Conservation (phyloP, 1,140 invertebrate genomes). For the Oreohelix idahoensis region DNA sequence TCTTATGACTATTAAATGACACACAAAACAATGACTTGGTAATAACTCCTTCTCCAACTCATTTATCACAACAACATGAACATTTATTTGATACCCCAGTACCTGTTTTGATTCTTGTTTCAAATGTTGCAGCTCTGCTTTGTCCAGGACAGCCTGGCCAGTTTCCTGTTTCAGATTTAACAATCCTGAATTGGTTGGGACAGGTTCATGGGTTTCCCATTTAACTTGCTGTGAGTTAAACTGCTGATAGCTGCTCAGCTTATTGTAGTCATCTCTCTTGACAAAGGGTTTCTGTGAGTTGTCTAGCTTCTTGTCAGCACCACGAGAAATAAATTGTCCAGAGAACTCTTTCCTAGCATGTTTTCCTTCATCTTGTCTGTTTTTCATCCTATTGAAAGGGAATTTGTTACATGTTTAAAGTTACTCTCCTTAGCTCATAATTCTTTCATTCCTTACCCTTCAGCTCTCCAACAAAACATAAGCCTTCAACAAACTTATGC, state of each 20-base stretch:
- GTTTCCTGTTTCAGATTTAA: neutral
- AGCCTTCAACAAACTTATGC: too few species aligned
- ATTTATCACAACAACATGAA: too few species aligned
- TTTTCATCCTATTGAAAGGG: neutral
- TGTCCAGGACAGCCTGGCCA: neutral
- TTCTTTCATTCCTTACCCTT: too few species aligned
- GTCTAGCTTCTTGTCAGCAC: neutral
- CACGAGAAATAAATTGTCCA: conserved; percentile 12
- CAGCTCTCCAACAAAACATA: too few species aligned
- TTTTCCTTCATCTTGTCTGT: conserved; percentile 24
- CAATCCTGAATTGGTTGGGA: neutral
- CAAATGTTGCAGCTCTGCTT: neutral
- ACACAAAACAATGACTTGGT: too few species aligned
- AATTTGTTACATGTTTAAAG: neutral
- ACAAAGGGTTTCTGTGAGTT: neutral
- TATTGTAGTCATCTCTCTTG: neutral
- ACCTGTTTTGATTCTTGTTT: neutral
- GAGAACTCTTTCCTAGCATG: conserved; percentile 16
- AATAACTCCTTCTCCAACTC: too few species aligned
- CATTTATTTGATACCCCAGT: too few species aligned
- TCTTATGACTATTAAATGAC: too few species aligned
- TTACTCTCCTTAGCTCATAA: too few species aligned
- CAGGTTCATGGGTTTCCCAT: neutral
- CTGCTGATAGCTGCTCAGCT: neutral
- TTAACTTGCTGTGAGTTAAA: neutral